Evolutionary conservation across 2,888 invertebrate species (phyloP).

Genomic region (Eutolmus rufibarbis): DNA sequence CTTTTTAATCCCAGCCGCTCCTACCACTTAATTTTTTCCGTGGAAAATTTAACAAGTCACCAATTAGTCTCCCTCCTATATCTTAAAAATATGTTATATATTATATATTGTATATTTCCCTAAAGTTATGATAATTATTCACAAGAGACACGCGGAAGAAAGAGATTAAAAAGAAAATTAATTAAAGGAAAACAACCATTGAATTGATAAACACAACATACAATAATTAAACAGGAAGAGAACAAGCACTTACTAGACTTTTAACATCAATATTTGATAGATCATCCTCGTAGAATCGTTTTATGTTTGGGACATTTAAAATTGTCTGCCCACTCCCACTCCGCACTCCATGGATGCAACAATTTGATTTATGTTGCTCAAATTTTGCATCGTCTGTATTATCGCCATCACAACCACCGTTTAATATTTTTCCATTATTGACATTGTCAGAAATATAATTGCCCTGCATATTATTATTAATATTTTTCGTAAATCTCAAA

Average conservation of each 20-base stretch:
- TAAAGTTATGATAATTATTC: too few relatives aligned
- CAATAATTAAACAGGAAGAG: background rate
- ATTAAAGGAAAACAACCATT: too few relatives aligned
- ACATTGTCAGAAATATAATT: background rate
- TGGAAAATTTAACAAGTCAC: too few relatives aligned
- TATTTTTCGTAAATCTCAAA: background rate
- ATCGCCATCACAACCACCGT: background rate
- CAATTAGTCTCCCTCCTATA: too few relatives aligned
- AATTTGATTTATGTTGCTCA: background rate
- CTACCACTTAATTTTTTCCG: too few relatives aligned
- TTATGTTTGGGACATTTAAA: background rate
- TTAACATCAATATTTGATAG: constrained; percentile 72
- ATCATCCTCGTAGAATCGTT: constrained; percentile 61
- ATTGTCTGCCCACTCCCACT: background rate
- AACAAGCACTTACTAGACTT: constrained; percentile 67
- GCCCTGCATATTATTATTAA: background rate
- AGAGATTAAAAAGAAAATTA: too few relatives aligned
- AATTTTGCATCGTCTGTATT: background rate
- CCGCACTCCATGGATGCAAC: background rate
- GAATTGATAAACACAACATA: too few relatives aligned
- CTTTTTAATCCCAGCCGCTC: too few relatives aligned
- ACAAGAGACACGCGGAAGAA: too few relatives aligned
- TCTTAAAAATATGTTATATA: too few relatives aligned
- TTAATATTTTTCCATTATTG: background rate
- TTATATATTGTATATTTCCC: too few relatives aligned